Evolutionary conservation across 2,113 vertebrate species (phyloP).

Genomic region (Pseudopipra pipra): DNA sequence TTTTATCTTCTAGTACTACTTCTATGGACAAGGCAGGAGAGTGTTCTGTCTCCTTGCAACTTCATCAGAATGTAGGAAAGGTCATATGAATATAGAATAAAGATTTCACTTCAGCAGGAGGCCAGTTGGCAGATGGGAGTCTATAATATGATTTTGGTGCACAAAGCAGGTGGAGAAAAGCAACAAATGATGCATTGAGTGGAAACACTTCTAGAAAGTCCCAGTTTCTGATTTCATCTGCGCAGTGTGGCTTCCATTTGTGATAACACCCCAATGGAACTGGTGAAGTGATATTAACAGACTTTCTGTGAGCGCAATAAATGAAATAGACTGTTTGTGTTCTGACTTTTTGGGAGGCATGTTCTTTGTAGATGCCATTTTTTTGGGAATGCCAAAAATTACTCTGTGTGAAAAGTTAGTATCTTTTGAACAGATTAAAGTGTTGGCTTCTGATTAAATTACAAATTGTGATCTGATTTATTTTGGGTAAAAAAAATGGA

Average conservation of each 20-base stretch:
- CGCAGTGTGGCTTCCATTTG: neutral
- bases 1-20: neutral
- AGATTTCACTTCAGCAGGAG: neutral
- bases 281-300: neutral
- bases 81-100: neutral
- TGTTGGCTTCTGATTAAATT: neutral
- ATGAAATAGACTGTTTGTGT: neutral
- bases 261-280: neutral
- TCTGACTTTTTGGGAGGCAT: neutral
- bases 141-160: neutral
- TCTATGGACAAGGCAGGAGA: neutral
- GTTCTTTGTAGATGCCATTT: neutral
- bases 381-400: neutral
- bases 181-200: neutral
- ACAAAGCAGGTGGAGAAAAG: neutral
- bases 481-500: neutral
- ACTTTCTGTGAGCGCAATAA: neutral
- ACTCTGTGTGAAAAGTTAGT: neutral
- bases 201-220: neutral
- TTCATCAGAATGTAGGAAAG: neutral
- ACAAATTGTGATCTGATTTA: neutral
- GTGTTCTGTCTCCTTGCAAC: neutral
- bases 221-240: neutral
- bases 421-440: neutral
- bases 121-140: neutral